Base-by-base conservation (phyloP, 2,113 vertebrate genomes). In the Hypocryptadius cinnamomeus region DNA sequence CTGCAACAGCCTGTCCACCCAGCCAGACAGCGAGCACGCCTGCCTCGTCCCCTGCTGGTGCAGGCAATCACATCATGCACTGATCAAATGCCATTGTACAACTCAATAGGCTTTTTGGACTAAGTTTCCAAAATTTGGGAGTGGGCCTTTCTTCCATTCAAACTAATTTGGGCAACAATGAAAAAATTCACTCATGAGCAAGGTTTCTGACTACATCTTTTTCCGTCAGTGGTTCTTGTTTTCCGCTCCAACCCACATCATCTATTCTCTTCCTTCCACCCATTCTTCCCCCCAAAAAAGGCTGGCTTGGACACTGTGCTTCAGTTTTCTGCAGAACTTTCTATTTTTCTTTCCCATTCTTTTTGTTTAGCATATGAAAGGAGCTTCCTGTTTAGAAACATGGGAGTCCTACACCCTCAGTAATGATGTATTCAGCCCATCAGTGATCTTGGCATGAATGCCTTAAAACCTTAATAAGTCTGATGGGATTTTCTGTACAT, bases 231-330 rank as follows among this genome's bases (percentile, higher is more conserved):
- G 82, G 89, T 90, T 94, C 94, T 87, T 33, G 66, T 44, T 92
- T 96, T 96, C 91, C 94, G 85, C 89, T 95, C 95, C 94, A 96
- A 85, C 89, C 85, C 93, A 93, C 89, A 95, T 91, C 87, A 92
- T 94, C 94, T 95, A 70, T 92, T 96, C 93, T 95, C 93, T 96
- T 96, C 93, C 95, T 96, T 95, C 95, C 94, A 87, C 92, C 85
- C 95, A 95, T 96, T 94, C 89, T 92, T 91, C 13, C 51, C 59
- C 79, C 79, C 9, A 60, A 65, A 92, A 93, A 93, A 77, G 84
- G 51, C 81, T 93, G 94, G 66, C 87, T 90, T 93, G 72, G 82
- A 94, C 71, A 89, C 79, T 66, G 48, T 44, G 51, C 93, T 96
- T 89, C 86, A 74, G 12, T 87, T 94, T 92, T 89, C 82, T 91